These are phyloP conservation scores for Allacma fusca DNA, from an alignment of 2,888 invertebrate genomes.

Conservation along the genomic window DNA sequence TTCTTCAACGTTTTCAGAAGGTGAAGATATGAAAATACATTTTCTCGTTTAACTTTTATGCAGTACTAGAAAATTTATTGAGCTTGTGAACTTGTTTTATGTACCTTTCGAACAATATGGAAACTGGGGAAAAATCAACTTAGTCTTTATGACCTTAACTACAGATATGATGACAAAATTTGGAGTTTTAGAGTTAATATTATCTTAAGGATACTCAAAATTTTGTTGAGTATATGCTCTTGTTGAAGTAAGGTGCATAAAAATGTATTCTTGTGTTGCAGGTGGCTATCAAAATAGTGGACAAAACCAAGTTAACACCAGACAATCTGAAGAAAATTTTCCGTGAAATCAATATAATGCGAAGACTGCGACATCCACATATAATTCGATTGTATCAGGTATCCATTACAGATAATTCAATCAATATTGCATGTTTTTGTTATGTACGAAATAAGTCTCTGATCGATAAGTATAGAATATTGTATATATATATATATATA, in stretches of 20 bases:
- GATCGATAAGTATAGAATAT: not conserved
- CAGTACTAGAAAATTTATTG: too few species aligned
- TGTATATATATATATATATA: too few species aligned
- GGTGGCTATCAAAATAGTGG: conserved; percentile 97
- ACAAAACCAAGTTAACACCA: conserved; percentile 89
- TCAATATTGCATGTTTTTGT: not conserved
- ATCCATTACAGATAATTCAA: conserved; percentile 61
- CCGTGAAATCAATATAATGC: conserved; percentile 97
- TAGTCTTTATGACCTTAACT: too few species aligned
- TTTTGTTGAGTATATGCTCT: not conserved
- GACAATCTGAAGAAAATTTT: conserved; percentile 94
- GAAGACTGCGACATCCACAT: conserved; percentile 94
- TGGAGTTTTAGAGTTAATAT: too few species aligned
- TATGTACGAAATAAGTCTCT: not conserved
- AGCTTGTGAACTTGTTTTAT: too few species aligned
- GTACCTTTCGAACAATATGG: too few species aligned
- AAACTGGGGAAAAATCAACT: too few species aligned
- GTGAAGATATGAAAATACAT: too few species aligned
- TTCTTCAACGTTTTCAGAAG: too few species aligned
- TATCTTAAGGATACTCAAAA: not conserved
- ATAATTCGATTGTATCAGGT: conserved; percentile 97
- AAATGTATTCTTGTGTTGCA: conserved; percentile 68
- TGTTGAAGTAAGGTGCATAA: not conserved
- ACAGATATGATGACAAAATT: too few species aligned
- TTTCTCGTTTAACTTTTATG: too few species aligned